Evolutionary conservation across 23 tunicate species (phyloP).

Genomic region (Halocynthia aurantium): DNA sequence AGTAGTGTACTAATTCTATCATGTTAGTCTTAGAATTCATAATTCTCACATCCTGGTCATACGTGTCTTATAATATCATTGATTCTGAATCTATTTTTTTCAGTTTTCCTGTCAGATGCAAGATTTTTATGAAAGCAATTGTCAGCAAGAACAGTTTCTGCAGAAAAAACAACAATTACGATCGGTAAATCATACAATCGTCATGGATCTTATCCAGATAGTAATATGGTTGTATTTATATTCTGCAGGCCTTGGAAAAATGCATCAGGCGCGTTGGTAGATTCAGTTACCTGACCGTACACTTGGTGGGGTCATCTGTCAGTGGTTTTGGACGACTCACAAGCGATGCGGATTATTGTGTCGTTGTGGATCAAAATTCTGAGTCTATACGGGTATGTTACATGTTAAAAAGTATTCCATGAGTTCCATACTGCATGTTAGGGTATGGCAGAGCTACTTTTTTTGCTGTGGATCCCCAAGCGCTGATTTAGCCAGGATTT

Average conservation of each 20-base stretch:
- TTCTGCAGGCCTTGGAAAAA: constrained; percentile 44
- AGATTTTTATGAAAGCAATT: constrained; percentile 19
- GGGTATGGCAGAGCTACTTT: too few relatives aligned
- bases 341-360: constrained; percentile 67
- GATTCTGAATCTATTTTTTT: neutral
- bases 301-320: constrained; percentile 63
- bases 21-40: too few relatives aligned
- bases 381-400: too few relatives aligned
- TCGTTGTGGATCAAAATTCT: constrained; percentile 33
- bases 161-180: constrained; percentile 27
- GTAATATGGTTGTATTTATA: neutral
- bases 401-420: too few relatives aligned
- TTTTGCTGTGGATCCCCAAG: too few relatives aligned
- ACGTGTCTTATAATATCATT: too few relatives aligned
- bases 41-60: too few relatives aligned
- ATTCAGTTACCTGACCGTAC: too few relatives aligned
- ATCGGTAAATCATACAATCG: constrained; percentile 6
- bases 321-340: constrained; percentile 71
- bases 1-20: too few relatives aligned
- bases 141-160: constrained; percentile 29
- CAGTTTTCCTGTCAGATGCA: constrained; percentile 30
- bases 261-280: neutral
- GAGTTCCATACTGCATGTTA: too few relatives aligned
- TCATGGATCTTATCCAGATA: neutral
- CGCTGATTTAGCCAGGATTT: too few relatives aligned